phyloP scores from a whole-genome alignment of 2,888 invertebrate genomes.

The Arrhopalites spinosus region DNA sequence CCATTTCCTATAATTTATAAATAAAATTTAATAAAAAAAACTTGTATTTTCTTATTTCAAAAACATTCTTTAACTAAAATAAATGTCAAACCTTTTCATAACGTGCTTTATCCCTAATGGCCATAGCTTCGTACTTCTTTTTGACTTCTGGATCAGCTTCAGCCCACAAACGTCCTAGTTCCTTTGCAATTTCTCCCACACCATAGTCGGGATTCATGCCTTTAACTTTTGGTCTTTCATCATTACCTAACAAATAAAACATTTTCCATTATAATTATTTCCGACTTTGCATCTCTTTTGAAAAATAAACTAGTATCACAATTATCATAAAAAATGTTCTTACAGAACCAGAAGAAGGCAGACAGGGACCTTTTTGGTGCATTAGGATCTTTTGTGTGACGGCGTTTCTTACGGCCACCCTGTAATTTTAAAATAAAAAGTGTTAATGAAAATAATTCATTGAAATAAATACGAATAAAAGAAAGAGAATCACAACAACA shows the following conservation, averaged over 20 bases:
- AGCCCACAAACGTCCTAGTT: slow-evolving; percentile 92
- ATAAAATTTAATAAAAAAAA: not conserved
- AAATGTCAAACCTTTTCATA: slow-evolving; percentile 67
- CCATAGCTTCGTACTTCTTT: slow-evolving; percentile 89
- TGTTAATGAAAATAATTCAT: no score
- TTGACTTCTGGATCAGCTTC: slow-evolving; percentile 82
- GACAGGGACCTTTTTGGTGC: slow-evolving; percentile 98
- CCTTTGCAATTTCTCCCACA: slow-evolving; percentile 96
- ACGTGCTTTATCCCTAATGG: slow-evolving; percentile 92
- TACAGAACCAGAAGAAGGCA: slow-evolving; percentile 99
- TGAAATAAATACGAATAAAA: no score
- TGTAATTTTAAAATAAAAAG: no score
- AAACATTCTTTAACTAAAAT: not conserved
- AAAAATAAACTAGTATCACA: no score
- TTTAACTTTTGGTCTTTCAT: slow-evolving; percentile 90
- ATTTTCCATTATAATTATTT: no score
- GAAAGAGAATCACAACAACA: no score
- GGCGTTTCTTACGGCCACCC: slow-evolving; percentile 79
- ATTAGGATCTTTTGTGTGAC: slow-evolving; percentile 92
- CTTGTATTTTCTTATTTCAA: not conserved
- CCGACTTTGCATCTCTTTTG: no score
- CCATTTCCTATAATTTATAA: slow-evolving; percentile 72
- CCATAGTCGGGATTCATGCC: slow-evolving; percentile 89
- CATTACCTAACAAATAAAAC: no score
- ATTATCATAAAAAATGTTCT: no score